These are phyloP conservation scores for Bruchidius siliquastri DNA, from an alignment of 2,888 invertebrate genomes.

Conservation along the genomic window DNA sequence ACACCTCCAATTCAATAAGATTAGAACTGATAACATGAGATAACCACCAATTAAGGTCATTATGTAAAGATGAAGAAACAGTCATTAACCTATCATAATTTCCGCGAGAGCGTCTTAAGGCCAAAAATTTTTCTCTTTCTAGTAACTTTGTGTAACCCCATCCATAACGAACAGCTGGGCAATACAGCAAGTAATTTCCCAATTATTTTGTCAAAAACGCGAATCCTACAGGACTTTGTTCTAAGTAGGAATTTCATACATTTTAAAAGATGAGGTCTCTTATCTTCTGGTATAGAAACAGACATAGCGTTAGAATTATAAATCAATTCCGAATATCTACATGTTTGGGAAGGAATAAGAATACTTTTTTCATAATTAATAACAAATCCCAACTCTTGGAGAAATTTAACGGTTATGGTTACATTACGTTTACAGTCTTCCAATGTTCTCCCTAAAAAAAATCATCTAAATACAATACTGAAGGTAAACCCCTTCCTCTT, in stretches of 20 bases:
- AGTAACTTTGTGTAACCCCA: slow-evolving; percentile 18
- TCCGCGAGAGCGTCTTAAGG: slow-evolving; percentile 11
- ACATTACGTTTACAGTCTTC: slow-evolving; percentile 13
- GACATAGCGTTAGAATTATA: slow-evolving; percentile 16
- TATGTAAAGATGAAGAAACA: slow-evolving; percentile 7
- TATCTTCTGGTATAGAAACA: slow-evolving; percentile 7
- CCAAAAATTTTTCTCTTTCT: slow-evolving; percentile 18
- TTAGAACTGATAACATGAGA: slow-evolving; percentile 9
- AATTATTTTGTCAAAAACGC: slow-evolving; percentile 8
- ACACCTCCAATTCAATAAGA: slow-evolving; percentile 8
- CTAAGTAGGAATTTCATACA: slow-evolving; percentile 1
- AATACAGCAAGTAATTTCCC: slow-evolving; percentile 9
- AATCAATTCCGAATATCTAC: slow-evolving; percentile 19
- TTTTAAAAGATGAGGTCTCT: background rate
- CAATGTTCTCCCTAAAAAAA: slow-evolving; percentile 18
- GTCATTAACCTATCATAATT: slow-evolving; percentile 16
- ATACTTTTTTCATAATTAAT: slow-evolving; percentile 19
- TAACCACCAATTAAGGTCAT: slow-evolving; percentile 26
- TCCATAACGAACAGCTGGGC: slow-evolving; percentile 11
- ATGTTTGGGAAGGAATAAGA: slow-evolving; percentile 11
- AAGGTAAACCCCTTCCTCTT: slow-evolving; percentile 4
- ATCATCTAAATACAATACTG: slow-evolving; percentile 20
- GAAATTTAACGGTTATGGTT: slow-evolving; percentile 6
- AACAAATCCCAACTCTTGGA: slow-evolving; percentile 18
- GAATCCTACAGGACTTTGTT: slow-evolving; percentile 7